Evolutionary conservation across 2,113 vertebrate genomes (phyloP), one percentile per base, ranked within the genome.

Genomic region (Pelusios castaneus): DNA sequence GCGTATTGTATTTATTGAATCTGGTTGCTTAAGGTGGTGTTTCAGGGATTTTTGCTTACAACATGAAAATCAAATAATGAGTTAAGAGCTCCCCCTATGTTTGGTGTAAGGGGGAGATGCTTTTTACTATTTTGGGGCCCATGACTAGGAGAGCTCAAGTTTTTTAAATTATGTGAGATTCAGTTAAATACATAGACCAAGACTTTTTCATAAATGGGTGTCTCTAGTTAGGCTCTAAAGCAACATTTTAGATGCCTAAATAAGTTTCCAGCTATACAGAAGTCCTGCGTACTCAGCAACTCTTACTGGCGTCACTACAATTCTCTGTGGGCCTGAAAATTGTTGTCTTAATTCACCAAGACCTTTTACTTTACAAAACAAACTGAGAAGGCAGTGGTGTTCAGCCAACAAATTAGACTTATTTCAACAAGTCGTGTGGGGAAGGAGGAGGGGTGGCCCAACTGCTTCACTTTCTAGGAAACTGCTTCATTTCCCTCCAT

Each of bases 111-210:
- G 95, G 22, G 78, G 60, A 87, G 84, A 60, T 29, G 31, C 75
- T 78, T 67, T 76, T 8, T 87, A 25, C 79, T 0, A 0, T 8
- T 8, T 2, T 29, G 34, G 31, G 82, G 22, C 88, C 34, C 38
- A 3, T 41, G 52, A 51, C 12, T 1, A 52, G 34, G 58, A 73
- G 12, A 54, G 43, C 56, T 55, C 52, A 51, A 21, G 14, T 29
- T n/a, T 73, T 38, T 43, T 21, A 9, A 86, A 29, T 38, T 0
- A 0, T 0, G 0, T 16, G 29, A 41, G 21, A n/a, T 10, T 38
- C 27, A 2, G 3, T 54, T 78, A 78, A 91, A 43, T n/a, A 11
- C 43, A 55, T 81, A 49, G 21, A 43, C 82, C 75, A 70, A 49
- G 47, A 34, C 19, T 0, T 3, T 38, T 70, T 22, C 10, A 45